Conservation (phyloP, 2,888 invertebrate species). For the Melieria crassipennis region DNA sequence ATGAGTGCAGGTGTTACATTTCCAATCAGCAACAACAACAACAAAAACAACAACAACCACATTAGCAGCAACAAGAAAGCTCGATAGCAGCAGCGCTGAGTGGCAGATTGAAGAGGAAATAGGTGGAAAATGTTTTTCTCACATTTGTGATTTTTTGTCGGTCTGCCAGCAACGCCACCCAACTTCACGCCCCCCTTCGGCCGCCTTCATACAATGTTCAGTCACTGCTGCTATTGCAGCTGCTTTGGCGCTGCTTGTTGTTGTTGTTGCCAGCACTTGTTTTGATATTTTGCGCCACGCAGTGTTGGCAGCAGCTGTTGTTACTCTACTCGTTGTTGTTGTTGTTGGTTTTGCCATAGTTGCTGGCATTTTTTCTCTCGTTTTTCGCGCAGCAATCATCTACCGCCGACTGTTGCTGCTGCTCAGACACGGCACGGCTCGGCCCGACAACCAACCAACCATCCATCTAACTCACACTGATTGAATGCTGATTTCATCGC, state of each 20-base stretch:
- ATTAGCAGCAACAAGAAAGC: neutral
- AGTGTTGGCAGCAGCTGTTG: slow-evolving; percentile 20
- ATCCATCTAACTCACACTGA: slow-evolving; percentile 10
- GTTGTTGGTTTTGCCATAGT: neutral
- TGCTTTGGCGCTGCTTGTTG: neutral
- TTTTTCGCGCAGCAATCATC: slow-evolving; percentile 8
- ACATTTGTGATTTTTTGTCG: neutral
- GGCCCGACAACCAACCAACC: no score
- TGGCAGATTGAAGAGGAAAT: slow-evolving; percentile 7
- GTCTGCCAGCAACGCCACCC: neutral
- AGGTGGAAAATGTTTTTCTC: slow-evolving; percentile 32
- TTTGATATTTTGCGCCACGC: slow-evolving; percentile 1
- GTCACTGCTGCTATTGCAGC: no score
- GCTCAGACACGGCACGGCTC: neutral
- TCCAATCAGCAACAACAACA: slow-evolving; percentile 25
- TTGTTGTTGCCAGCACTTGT: slow-evolving; percentile 17
- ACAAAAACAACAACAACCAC: neutral
- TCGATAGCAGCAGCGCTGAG: neutral
- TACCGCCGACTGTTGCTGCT: slow-evolving; percentile 16
- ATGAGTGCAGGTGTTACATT: slow-evolving; percentile 41
- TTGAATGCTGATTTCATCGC: slow-evolving; percentile 27
- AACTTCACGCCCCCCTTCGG: neutral
- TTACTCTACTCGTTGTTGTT: slow-evolving; percentile 1
- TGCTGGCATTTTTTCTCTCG: neutral
- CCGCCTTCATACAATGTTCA: neutral